Conservation (phyloP, 2,113 vertebrate species). For the Amphiprion ocellaris region DNA sequence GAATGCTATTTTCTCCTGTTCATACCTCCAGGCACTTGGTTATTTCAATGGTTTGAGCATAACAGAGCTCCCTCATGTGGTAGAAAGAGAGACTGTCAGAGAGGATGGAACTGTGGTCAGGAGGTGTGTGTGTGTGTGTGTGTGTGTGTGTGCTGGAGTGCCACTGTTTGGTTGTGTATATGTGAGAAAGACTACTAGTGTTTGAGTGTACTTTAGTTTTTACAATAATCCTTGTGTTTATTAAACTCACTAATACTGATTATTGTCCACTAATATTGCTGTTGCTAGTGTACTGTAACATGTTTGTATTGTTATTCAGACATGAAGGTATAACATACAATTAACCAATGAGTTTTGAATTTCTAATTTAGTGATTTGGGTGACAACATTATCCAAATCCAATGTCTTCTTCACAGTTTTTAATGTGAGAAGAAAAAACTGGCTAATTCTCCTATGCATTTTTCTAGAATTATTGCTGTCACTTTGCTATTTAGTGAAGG, state of each 20-base stretch:
- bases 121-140: constrained; percentile 86
- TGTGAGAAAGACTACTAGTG: not conserved
- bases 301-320: too few relatives aligned
- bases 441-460: not conserved
- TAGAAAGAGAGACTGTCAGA: constrained; percentile 88
- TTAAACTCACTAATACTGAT: constrained; percentile 10
- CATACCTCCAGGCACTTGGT: constrained; percentile 85
- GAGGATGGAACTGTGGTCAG: constrained; percentile 91
- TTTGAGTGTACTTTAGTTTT: too few relatives aligned
- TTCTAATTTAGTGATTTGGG: not conserved
- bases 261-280: not conserved
- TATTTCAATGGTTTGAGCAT: constrained; percentile 86
- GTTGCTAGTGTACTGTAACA: not conserved
- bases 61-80: constrained; percentile 86
- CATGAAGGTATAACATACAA: too few relatives aligned
- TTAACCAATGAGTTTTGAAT: not conserved
- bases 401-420: not conserved
- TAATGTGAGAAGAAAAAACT: not conserved
- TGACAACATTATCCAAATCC: not conserved
- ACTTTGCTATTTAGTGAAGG: too few relatives aligned
- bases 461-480: not conserved
- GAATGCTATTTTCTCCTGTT: constrained; percentile 12
- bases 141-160: not conserved
- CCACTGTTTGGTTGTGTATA: not conserved
- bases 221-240: too few relatives aligned